Conservation (phyloP, 1,140 invertebrate genomes). For the Brachionus rotundiformis region DNA sequence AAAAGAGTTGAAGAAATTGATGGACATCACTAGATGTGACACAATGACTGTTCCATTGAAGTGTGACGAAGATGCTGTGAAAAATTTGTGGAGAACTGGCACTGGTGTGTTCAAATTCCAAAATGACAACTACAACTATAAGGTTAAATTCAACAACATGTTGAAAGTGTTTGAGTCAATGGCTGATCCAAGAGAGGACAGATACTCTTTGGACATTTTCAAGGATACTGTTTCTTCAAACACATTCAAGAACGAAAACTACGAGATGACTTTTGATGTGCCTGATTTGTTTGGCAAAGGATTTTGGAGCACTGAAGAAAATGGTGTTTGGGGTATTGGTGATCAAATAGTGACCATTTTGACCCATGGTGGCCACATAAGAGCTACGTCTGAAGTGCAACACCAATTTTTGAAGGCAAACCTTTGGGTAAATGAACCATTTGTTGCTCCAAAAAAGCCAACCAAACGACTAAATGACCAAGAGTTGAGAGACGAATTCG, state of each 20-base stretch:
- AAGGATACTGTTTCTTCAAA: not conserved
- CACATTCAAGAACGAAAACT: constrained; percentile 1
- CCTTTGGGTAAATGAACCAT: constrained; percentile 22
- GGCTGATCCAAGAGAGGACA: not conserved
- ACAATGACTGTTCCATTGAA: constrained; percentile 30
- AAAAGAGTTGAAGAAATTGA: not conserved
- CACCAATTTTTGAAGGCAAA: constrained; percentile 35
- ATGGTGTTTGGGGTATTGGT: not conserved
- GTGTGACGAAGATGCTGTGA: not conserved
- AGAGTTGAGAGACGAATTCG: constrained; percentile 13
- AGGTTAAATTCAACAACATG: constrained; percentile 8
- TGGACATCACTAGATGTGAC: constrained; percentile 25
- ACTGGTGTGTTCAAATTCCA: constrained; percentile 9
- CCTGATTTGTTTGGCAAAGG: constrained; percentile 20
- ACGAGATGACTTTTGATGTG: constrained; percentile 16
- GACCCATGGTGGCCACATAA: not conserved
- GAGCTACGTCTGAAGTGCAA: constrained; percentile 15
- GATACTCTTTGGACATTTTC: constrained; percentile 11
- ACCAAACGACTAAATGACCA: constrained; percentile 21
- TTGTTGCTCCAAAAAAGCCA: not conserved
- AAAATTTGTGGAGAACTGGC: constrained; percentile 41
- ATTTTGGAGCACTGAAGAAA: not conserved
- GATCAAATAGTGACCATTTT: constrained; percentile 26
- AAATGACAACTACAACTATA: constrained; percentile 25
- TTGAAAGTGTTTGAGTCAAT: constrained; percentile 25